Evolutionary conservation across 2,888 invertebrate genomes (phyloP).

Genomic region (Xanthorhoe designata): DNA sequence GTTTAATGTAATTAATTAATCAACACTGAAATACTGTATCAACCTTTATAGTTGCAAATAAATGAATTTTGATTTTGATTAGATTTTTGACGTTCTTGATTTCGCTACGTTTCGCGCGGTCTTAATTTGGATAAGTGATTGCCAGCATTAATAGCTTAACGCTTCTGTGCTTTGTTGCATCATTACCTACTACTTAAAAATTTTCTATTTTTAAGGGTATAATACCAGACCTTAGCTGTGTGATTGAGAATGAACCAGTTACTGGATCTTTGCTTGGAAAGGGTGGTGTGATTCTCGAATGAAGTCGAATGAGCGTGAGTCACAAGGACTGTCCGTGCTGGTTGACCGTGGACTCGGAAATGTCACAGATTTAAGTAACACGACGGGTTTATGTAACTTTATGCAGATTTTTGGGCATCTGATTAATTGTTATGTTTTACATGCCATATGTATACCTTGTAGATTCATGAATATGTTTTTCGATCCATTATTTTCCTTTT

Average conservation of each 20-base stretch:
- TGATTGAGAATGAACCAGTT: not conserved
- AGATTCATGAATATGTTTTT: not conserved
- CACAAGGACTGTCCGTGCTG: constrained; percentile 38
- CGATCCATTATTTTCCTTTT: too few relatives aligned
- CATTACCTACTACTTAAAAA: too few relatives aligned
- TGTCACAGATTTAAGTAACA: constrained; percentile 46
- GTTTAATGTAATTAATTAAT: too few relatives aligned
- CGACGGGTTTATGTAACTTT: constrained; percentile 16
- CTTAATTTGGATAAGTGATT: too few relatives aligned
- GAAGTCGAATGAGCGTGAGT: constrained; percentile 31
- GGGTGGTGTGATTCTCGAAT: constrained; percentile 22
- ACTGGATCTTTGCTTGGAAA: constrained; percentile 8
- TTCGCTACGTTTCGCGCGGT: too few relatives aligned
- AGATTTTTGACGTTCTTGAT: too few relatives aligned
- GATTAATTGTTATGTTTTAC: constrained; percentile 9
- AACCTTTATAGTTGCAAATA: too few relatives aligned
- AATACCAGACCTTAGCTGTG: not conserved
- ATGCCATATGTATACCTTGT: not conserved
- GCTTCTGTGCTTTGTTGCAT: too few relatives aligned
- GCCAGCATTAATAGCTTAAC: too few relatives aligned
- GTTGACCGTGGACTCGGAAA: constrained; percentile 63
- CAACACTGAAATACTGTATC: too few relatives aligned
- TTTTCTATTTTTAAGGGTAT: too few relatives aligned
- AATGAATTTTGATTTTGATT: too few relatives aligned
- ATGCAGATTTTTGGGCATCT: constrained; percentile 11